Percentiles rank a stretch among this genome's conserved stretches.
phyloP scores from a whole-genome alignment of 2,113 vertebrate genomes.

The Vidua macroura region DNA sequence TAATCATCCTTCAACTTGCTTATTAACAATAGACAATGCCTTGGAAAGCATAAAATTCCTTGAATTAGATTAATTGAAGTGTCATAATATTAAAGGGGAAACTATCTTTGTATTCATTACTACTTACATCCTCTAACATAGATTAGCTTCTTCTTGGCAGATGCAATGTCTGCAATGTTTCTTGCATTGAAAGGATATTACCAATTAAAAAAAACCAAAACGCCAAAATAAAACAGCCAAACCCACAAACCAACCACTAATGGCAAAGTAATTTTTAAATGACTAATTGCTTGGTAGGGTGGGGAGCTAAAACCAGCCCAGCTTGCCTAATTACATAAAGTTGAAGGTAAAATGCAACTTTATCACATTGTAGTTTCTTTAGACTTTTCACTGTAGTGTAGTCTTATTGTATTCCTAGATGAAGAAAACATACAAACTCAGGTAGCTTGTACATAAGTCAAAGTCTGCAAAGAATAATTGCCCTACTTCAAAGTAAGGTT shows the following conservation, averaged over 20 bases:
- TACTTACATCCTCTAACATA: background rate
- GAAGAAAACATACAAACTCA: background rate
- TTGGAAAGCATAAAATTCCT: background rate
- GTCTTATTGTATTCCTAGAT: background rate
- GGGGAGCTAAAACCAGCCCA: background rate
- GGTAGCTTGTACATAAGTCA: background rate
- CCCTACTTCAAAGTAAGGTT: background rate
- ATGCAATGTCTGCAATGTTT: background rate
- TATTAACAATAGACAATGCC: background rate
- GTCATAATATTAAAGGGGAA: background rate
- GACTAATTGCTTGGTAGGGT: background rate
- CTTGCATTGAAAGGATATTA: background rate
- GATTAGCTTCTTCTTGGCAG: background rate
- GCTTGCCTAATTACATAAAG: background rate
- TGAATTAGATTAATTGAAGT: background rate
- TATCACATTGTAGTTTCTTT: background rate
- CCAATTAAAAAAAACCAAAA: background rate
- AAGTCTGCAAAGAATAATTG: background rate
- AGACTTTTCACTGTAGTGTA: background rate
- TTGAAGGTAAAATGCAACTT: background rate
- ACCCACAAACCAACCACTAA: background rate
- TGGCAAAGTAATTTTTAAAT: background rate
- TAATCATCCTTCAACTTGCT: background rate
- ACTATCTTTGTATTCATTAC: background rate
- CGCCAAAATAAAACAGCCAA: background rate